Percentiles rank a stretch among this genome's conserved stretches.
phyloP scores from a whole-genome alignment of 2,888 invertebrate species.

The Aporophyla lueneburgensis region DNA sequence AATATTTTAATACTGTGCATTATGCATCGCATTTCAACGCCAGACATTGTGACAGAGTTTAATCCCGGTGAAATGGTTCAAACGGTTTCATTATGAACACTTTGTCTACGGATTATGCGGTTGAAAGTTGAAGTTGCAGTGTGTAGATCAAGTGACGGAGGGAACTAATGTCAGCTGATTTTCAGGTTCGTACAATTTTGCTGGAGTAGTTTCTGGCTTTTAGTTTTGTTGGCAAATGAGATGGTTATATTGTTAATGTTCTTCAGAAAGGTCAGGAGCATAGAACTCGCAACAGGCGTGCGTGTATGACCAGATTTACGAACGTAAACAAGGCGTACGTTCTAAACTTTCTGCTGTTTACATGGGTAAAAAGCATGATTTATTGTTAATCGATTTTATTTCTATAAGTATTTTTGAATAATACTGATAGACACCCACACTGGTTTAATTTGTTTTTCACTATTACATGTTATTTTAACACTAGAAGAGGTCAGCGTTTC shows the following conservation, averaged over 20 bases:
- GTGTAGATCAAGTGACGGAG: slow-evolving; percentile 44
- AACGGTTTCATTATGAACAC: slow-evolving; percentile 65
- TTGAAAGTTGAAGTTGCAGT: slow-evolving; percentile 60
- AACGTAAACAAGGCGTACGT: too few species aligned
- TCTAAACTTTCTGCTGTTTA: too few species aligned
- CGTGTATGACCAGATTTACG: too few species aligned
- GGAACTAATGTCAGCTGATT: slow-evolving; percentile 38
- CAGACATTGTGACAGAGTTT: slow-evolving; percentile 77
- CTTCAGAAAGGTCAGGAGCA: too few species aligned
- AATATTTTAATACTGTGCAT: slow-evolving; percentile 86
- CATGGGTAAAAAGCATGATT: too few species aligned
- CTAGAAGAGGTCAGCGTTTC: too few species aligned
- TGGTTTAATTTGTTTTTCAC: too few species aligned
- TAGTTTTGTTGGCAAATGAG: slow-evolving; percentile 13
- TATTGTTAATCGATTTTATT: too few species aligned
- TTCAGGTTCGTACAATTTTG: slow-evolving; percentile 23
- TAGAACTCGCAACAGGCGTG: too few species aligned
- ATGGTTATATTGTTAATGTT: not conserved
- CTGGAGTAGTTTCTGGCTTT: not conserved
- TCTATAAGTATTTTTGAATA: too few species aligned
- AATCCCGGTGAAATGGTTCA: slow-evolving; percentile 73
- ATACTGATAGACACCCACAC: too few species aligned
- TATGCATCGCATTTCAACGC: slow-evolving; percentile 81
- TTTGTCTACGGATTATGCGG: slow-evolving; percentile 61
- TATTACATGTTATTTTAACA: too few species aligned